phyloP scores from a whole-genome alignment of 2,888 invertebrate genomes.

The Ophion ventricosus region DNA sequence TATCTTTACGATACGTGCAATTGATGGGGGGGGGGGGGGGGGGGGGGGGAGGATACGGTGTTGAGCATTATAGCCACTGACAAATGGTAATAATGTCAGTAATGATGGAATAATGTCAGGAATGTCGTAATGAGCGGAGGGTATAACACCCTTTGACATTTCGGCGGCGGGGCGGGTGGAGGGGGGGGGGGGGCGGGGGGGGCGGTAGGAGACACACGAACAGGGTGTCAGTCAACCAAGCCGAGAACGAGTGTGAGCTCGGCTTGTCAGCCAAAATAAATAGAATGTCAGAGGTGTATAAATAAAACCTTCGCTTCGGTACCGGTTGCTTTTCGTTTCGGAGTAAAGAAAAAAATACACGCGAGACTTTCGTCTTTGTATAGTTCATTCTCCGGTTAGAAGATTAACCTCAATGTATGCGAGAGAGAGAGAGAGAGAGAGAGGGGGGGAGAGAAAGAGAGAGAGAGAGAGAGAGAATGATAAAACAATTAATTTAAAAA shows the following conservation, averaged over 20 bases:
- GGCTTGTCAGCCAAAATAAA: slow-evolving; percentile 80
- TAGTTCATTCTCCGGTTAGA: background rate
- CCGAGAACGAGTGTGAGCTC: slow-evolving; percentile 70
- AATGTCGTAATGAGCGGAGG: background rate
- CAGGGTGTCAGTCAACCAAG: slow-evolving; percentile 71
- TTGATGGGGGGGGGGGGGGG: background rate
- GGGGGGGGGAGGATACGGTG: background rate
- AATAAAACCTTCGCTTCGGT: slow-evolving; percentile 78
- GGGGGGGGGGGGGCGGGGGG: background rate
- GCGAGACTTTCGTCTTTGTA: background rate
- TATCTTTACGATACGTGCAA: no score
- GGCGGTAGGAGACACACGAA: background rate
- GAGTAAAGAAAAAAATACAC: slow-evolving; percentile 26
- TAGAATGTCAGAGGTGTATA: slow-evolving; percentile 81
- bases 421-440: background rate
- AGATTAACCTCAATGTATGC: background rate
- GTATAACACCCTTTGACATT: slow-evolving; percentile 18
- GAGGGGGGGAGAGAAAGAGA: background rate
- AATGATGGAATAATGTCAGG: slow-evolving; percentile 6
- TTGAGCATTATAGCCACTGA: background rate
- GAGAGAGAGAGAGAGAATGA: slow-evolving; percentile 14
- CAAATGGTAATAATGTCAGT: background rate
- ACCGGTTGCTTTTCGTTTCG: slow-evolving; percentile 58
- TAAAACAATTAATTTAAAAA: background rate
- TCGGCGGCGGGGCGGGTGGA: background rate